Evolutionary conservation across 2,113 vertebrate species (phyloP).

Genomic region (Rhombomys opimus): DNA sequence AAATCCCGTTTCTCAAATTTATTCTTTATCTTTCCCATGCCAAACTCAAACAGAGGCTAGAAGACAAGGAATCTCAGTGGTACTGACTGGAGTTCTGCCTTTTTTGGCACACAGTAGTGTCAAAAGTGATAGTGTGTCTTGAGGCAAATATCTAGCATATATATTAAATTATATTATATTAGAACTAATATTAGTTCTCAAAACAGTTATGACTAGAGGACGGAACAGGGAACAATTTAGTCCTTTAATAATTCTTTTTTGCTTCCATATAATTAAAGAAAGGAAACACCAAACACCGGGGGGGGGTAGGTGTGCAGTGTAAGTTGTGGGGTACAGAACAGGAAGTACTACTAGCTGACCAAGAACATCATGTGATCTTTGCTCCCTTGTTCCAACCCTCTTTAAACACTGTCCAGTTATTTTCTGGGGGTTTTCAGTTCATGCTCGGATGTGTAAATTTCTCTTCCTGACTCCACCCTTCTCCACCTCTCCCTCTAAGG

Average conservation of each 20-base stretch:
- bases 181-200: not conserved
- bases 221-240: not conserved
- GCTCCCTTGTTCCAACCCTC: not conserved
- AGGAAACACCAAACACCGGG: not conserved
- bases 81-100: not conserved
- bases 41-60: not conserved
- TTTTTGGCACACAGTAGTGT: not conserved
- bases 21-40: not conserved
- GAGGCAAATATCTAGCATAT: not conserved
- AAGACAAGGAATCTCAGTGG: not conserved
- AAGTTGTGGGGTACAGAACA: not conserved
- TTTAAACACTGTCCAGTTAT: not conserved
- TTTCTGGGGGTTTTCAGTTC: not conserved
- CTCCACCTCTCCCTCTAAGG: not conserved
- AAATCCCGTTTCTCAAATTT: not conserved
- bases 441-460: not conserved
- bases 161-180: not conserved
- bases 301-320: no score
- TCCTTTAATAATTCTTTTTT: not conserved
- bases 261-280: not conserved
- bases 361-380: not conserved
- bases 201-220: not conserved
- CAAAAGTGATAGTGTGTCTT: not conserved
- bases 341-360: not conserved
- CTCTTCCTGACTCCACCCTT: not conserved